Base-by-base conservation (phyloP, 2,888 invertebrate species). In the Steinernema scapterisci region DNA sequence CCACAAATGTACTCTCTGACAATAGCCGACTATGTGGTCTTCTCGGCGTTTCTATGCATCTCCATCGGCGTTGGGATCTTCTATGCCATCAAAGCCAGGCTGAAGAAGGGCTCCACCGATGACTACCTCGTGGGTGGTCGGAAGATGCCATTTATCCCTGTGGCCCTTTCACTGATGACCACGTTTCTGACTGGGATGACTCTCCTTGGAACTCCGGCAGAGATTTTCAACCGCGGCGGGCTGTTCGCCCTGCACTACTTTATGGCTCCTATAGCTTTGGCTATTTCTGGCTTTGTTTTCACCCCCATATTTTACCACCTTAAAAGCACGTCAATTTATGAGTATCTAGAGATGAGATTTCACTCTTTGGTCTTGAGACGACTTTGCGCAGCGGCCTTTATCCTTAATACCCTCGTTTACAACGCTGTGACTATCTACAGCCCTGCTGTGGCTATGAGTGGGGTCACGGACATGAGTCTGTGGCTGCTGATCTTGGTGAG, bases 341-440 rank as follows among this genome's bases (percentile, higher is more conserved):
- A 76, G 46, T 76, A 76, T 72, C 74, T 73, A n/a, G 76, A 76
- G 43, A 38, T 56, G 27, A 71, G 76, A 1, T 76, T 74, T 44
- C 43, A 48, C 25, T 74, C 74, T 2, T 16, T 27, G 21, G 11
- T 71, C 11, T 13, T 76, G 56, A 44, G 76, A 16, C 13, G 46
- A 19, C 7, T 74, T 0, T 21, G 51, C n/a, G 74, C 76, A 5
- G 45, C 45, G 13, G 23, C 74, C 11, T 76, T 74, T 45, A 48
- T 71, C 13, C 38, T 70, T 23, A 48, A 73, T 56, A 74, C 73
- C 21, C n/a, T 38, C 3, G 27, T 76, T 38, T 76, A 71, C 71
- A 70, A 74, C 56, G 48, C 44, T 13, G 73, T 74, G 1, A 73
- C 74, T 11, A 51, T 71, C 25, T 76, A 74, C 31, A 71, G 73